Percentiles rank a stretch among this genome's conserved stretches.
Conservation (phyloP, 2,113 vertebrate species). For the Fregetta grallaria region DNA sequence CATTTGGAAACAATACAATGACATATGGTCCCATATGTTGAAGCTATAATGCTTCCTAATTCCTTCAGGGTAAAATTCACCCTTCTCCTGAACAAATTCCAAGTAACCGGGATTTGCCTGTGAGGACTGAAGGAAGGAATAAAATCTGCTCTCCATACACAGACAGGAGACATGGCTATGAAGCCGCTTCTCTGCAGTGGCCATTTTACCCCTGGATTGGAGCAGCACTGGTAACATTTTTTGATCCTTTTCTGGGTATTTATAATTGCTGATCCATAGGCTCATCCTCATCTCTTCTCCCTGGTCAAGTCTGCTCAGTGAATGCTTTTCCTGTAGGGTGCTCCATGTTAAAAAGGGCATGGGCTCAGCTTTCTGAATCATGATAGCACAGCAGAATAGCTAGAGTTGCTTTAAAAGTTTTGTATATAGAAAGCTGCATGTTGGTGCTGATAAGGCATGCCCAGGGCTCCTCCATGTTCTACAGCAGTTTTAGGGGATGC, state of each 20-base stretch:
- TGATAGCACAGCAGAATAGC: not conserved
- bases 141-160: not conserved
- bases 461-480: not conserved
- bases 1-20: conserved; percentile 61
- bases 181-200: not conserved
- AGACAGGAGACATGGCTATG: not conserved
- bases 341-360: not conserved
- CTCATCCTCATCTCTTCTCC: not conserved
- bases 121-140: not conserved
- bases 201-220: not conserved
- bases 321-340: not conserved
- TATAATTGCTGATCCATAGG: not conserved
- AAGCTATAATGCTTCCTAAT: conserved; percentile 20
- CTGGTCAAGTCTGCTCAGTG: not conserved
- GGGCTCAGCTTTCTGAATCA: not conserved
- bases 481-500: not conserved
- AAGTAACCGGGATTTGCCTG: conserved; percentile 9
- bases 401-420: not conserved
- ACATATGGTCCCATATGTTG: conserved; percentile 51
- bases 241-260: not conserved
- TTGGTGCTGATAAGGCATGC: not conserved
- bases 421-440: not conserved
- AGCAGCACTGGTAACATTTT: not conserved
- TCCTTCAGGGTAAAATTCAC: conserved; percentile 25
- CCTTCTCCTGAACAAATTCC: conserved; percentile 38